Evolutionary conservation across 2,888 invertebrate species (phyloP).

Genomic region (Erannis defoliaria): DNA sequence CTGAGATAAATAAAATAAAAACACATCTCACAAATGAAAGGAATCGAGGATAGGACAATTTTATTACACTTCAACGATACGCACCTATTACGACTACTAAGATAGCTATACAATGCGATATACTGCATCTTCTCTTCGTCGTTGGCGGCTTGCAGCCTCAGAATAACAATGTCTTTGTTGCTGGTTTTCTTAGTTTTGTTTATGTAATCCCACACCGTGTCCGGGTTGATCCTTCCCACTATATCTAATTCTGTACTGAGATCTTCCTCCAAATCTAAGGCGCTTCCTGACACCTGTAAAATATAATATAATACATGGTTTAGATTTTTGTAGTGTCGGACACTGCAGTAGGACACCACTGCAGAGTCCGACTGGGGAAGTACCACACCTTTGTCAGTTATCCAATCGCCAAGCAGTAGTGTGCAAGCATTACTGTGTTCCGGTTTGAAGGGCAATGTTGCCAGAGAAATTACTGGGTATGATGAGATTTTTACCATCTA

Average conservation of each 20-base stretch:
- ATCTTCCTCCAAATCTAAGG: constrained; percentile 89
- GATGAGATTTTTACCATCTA: too few relatives aligned
- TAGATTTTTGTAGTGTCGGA: neutral
- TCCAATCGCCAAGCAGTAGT: too few relatives aligned
- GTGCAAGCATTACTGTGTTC: too few relatives aligned
- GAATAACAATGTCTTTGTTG: constrained; percentile 94
- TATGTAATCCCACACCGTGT: constrained; percentile 97
- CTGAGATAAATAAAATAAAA: constrained; percentile 6
- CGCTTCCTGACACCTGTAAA: constrained; percentile 87
- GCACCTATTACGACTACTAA: constrained; percentile 92
- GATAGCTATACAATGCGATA: constrained; percentile 94
- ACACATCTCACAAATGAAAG: constrained; percentile 37
- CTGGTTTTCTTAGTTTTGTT: constrained; percentile 95
- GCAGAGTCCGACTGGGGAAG: too few relatives aligned
- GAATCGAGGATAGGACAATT: constrained; percentile 38
- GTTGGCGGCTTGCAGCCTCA: constrained; percentile 93
- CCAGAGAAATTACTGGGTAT: too few relatives aligned
- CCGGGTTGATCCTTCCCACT: constrained; percentile 96
- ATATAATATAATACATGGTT: neutral
- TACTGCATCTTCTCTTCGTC: constrained; percentile 95
- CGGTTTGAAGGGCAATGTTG: too few relatives aligned
- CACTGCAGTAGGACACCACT: too few relatives aligned
- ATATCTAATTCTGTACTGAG: constrained; percentile 93
- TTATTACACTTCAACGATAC: constrained; percentile 53
- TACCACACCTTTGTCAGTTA: neutral